phyloP scores from a whole-genome alignment of 2,888 invertebrate genomes.

The Xylocampa areola region DNA sequence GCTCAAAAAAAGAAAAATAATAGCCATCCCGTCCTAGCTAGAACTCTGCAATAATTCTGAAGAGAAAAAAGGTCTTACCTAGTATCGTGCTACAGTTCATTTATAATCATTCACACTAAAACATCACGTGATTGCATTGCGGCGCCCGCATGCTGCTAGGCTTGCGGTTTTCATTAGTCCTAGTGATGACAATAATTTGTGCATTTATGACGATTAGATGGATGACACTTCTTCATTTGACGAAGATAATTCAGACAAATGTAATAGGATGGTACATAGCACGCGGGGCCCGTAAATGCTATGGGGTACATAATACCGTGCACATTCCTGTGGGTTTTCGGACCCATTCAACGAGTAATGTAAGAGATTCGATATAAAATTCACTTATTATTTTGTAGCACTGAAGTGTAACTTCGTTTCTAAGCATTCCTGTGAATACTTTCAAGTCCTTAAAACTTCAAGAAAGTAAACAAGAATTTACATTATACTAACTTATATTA shows the following conservation, averaged over 20 bases:
- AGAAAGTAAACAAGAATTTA: slow-evolving; percentile 34
- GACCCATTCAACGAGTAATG: slow-evolving; percentile 34
- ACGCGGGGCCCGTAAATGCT: no score
- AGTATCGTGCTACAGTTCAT: slow-evolving; percentile 4
- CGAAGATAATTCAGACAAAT: no score
- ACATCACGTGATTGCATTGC: no score
- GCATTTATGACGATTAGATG: no score
- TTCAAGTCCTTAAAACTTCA: slow-evolving; percentile 19
- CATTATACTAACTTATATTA: slow-evolving; percentile 42
- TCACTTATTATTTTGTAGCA: slow-evolving; percentile 13
- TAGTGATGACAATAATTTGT: no score
- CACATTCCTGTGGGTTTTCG: no score
- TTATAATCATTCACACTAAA: slow-evolving; percentile 3
- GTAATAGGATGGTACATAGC: no score
- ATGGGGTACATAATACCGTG: no score
- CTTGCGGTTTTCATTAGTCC: no score
- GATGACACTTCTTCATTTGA: no score
- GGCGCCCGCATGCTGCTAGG: no score
- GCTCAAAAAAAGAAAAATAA: slow-evolving; percentile 36
- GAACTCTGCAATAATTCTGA: slow-evolving; percentile 1
- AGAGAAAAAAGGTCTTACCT: slow-evolving; percentile 10
- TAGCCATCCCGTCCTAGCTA: slow-evolving; percentile 6
- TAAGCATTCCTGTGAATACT: slow-evolving; percentile 36
- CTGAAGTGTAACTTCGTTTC: slow-evolving; percentile 23
- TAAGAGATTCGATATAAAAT: slow-evolving; percentile 46